Evolutionary conservation across 2,888 invertebrate species (phyloP).

Genomic region (Agriotes lineatus): DNA sequence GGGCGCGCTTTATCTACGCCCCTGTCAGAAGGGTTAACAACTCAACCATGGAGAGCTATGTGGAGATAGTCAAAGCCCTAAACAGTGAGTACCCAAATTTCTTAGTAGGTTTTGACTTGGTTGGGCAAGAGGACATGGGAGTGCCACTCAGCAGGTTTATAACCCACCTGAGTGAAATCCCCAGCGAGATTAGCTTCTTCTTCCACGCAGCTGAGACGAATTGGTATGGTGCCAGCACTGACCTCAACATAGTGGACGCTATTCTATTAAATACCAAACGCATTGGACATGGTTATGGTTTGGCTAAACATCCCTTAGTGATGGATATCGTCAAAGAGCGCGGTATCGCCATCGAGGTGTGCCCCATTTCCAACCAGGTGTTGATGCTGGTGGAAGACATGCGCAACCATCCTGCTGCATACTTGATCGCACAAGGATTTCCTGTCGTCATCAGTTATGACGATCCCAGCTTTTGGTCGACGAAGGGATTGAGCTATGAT

Average conservation of each 20-base stretch:
- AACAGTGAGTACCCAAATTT: slow-evolving; percentile 72
- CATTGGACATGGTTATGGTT: slow-evolving; percentile 83
- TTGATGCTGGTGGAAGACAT: slow-evolving; percentile 78
- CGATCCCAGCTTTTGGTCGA: slow-evolving; percentile 82
- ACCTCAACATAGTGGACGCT: slow-evolving; percentile 83
- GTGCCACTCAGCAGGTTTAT: slow-evolving; percentile 74
- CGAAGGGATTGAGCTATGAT: slow-evolving; percentile 79
- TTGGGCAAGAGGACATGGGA: slow-evolving; percentile 83
- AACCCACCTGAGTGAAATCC: slow-evolving; percentile 67
- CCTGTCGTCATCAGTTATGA: slow-evolving; percentile 83
- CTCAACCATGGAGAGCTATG: slow-evolving; percentile 56
- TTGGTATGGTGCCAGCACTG: slow-evolving; percentile 76
- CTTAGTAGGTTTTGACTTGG: slow-evolving; percentile 84
- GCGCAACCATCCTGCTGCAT: slow-evolving; percentile 80
- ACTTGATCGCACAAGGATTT: slow-evolving; percentile 74
- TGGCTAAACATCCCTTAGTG: slow-evolving; percentile 78
- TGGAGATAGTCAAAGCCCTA: slow-evolving; percentile 53
- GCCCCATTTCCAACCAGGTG: slow-evolving; percentile 82
- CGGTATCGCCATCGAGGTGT: slow-evolving; percentile 80
- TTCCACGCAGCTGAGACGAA: slow-evolving; percentile 77
- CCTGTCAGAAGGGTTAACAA: slow-evolving; percentile 67
- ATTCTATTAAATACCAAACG: slow-evolving; percentile 79
- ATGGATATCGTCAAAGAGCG: slow-evolving; percentile 70
- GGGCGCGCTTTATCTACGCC: slow-evolving; percentile 73
- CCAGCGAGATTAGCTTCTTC: slow-evolving; percentile 56